Conservation (phyloP, 2,888 invertebrate species). For the Caenorhabditis macrosperma region DNA sequence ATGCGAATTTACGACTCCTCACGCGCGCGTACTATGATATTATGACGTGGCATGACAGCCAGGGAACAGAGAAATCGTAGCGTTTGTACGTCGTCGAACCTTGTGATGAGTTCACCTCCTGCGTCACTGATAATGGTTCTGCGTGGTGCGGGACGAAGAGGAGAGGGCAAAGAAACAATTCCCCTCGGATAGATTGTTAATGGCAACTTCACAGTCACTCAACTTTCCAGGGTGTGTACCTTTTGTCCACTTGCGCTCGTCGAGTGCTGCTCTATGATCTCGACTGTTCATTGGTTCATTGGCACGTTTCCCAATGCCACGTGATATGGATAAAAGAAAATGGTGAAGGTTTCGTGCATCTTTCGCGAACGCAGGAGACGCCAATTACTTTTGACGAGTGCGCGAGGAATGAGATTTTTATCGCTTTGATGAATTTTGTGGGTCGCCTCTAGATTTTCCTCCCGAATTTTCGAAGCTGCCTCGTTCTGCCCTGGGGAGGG, state of each 20-base stretch:
- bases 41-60: conserved; percentile 9
- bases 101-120: no score
- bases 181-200: background rate
- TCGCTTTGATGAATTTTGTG: no score
- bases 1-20: background rate
- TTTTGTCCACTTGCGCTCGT: conserved; percentile 44
- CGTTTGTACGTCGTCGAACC: background rate
- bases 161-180: background rate
- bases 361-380: no score
- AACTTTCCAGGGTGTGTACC: conserved; percentile 25
- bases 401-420: no score
- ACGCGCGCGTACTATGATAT: background rate
- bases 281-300: background rate
- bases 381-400: no score
- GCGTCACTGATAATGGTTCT: no score
- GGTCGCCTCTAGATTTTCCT: no score
- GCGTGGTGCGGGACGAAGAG: background rate
- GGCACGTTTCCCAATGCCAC: no score
- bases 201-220: background rate
- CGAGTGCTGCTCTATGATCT: conserved; percentile 25
- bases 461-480: no score
- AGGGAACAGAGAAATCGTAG: background rate
- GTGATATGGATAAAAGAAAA: no score
- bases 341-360: no score
- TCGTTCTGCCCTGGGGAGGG: no score